Evolutionary conservation across 1,140 invertebrate genomes (phyloP), one percentile per base, ranked within the genome.

Genomic region (Drosophila ercepeae): DNA sequence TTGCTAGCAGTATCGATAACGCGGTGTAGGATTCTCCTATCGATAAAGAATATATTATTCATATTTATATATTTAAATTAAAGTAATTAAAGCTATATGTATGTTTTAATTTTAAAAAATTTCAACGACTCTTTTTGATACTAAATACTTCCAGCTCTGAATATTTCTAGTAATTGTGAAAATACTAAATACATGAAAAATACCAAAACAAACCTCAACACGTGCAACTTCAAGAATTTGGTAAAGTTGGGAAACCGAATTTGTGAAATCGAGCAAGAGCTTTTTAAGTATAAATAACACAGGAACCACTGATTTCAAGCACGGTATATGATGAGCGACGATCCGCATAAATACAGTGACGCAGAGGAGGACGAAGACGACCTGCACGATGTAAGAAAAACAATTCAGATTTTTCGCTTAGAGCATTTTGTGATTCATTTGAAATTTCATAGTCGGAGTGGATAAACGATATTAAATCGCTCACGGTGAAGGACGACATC

Each of bases 291-390:
- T 67, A 53, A 53, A 67, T 53, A 21, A 4, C 7, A 5, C 13
- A 46, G 27, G 27, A 23, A 7, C 0, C 36, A 6, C 29, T 16
- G 5, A 13, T 2, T 9, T 9, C 16, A 29, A 42, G 21, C 3
- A 5, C 14, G 27, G n/a, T 2, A 18, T 0, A 72, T 21, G 9
- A 89, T 89, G 83, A 42, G 18, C 44, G 71, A 88, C 29, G 60
- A 67, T 7, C 2, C n/a, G 6, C 89, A 90, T 58, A 89, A 91
- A 48, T 91, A 68, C 27, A 91, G 90, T 54, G 90, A 91, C 45
- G 71, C 90, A 5, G 90, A 91, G 11, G 89, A 91, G 50, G 89
- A 91, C 8, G 75, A 86, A 1, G 67, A 74, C 4, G 54, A 69
- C 1, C 23, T 86, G 4, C 45, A 51, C 13, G 78, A 61, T 11